These are phyloP conservation scores for Botia almorhae DNA, from an alignment of 2,797 vertebrate species.

Conservation along the genomic window DNA sequence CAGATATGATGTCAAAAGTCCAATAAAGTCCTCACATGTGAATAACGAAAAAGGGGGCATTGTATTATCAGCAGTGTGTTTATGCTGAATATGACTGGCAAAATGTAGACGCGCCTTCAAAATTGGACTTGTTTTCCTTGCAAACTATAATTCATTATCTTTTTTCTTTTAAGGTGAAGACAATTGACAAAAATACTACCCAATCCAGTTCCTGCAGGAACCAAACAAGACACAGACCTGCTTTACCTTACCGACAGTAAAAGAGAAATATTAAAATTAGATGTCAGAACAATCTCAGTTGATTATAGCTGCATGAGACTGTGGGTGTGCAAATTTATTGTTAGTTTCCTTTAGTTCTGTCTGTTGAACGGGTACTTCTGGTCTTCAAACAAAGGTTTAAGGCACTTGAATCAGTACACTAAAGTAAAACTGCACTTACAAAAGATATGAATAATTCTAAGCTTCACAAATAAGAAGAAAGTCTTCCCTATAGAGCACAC, in stretches of 20 bases:
- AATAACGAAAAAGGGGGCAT: background rate
- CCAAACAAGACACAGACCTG: background rate
- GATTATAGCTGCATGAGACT: slow-evolving; percentile 13
- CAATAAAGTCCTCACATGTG: background rate
- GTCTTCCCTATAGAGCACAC: background rate
- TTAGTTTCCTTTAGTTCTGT: slow-evolving; percentile 20
- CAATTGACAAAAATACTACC: background rate
- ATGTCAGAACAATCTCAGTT: background rate
- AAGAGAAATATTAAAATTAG: background rate
- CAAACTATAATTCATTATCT: background rate
- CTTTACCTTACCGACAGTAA: background rate
- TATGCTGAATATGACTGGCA: background rate
- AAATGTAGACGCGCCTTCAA: background rate
- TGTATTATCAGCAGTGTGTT: background rate
- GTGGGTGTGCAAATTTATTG: background rate
- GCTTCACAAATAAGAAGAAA: background rate
- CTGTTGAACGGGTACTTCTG: background rate
- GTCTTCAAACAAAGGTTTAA: background rate
- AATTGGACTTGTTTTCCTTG: background rate
- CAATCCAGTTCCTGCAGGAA: background rate
- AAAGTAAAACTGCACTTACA: background rate
- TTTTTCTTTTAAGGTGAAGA: background rate
- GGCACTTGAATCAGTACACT: background rate
- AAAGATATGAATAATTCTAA: background rate
- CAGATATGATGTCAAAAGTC: background rate